phyloP scores from a whole-genome alignment of 2,113 vertebrate genomes.

The Climacteris rufus region DNA sequence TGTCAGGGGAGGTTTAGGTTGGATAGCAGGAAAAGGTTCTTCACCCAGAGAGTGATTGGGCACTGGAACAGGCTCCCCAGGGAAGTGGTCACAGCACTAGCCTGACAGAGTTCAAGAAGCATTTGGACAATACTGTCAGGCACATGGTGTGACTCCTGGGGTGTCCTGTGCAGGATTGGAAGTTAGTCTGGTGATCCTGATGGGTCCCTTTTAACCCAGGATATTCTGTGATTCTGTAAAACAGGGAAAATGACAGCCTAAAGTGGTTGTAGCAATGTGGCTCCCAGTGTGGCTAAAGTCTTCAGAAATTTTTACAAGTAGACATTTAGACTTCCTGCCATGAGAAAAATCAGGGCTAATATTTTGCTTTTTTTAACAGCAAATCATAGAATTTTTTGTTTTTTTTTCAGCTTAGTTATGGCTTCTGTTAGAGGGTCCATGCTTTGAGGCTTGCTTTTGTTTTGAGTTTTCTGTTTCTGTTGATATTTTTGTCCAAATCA shows the following conservation, averaged over 20 bases:
- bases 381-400: not conserved
- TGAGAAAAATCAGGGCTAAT: not conserved
- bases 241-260: not conserved
- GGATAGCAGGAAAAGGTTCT: accelerated
- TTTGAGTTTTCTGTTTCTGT: not conserved
- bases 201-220: not conserved
- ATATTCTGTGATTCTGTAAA: not conserved
- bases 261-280: not conserved
- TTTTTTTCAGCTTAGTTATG: not conserved
- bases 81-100: not conserved
- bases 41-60: accelerated
- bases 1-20: not conserved
- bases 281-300: not conserved
- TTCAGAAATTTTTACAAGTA: not conserved
- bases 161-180: not conserved
- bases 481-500: not conserved
- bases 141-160: not conserved
- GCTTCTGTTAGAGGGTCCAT: not conserved
- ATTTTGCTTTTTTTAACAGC: not conserved
- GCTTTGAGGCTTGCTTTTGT: not conserved
- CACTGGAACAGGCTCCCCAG: not conserved
- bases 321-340: not conserved
- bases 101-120: not conserved
- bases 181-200: not conserved
- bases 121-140: not conserved